These are phyloP conservation scores for Typhlomys cinereus DNA, from an alignment of 2,113 vertebrate genomes.

Conservation along the genomic window DNA sequence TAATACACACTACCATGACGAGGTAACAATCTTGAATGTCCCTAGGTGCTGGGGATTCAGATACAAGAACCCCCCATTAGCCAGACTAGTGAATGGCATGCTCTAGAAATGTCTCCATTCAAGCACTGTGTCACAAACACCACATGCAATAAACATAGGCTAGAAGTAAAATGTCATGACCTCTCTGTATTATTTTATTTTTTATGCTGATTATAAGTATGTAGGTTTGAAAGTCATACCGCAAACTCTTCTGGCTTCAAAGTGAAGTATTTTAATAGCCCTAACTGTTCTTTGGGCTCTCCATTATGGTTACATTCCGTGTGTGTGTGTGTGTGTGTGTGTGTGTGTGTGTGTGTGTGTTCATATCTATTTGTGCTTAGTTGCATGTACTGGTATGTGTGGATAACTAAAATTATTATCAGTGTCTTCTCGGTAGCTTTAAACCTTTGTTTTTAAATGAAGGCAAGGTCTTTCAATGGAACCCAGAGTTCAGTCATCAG, in stretches of 20 bases:
- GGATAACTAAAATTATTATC: too few species aligned
- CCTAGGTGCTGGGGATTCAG: not conserved
- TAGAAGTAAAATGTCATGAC: not conserved
- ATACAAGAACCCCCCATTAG: not conserved
- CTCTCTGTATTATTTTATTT: not conserved
- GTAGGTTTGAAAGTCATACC: not conserved
- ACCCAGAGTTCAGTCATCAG: too few species aligned
- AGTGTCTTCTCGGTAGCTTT: too few species aligned
- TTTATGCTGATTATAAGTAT: not conserved
- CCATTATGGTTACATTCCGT: not conserved
- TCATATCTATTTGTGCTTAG: too few species aligned
- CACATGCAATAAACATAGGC: not conserved
- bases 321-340: too few species aligned
- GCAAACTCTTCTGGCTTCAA: not conserved
- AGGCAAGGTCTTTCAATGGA: too few species aligned
- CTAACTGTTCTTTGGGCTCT: not conserved
- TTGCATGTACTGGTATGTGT: too few species aligned
- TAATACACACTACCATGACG: not conserved
- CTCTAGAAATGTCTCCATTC: not conserved
- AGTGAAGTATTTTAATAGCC: slow-evolving; percentile 29
- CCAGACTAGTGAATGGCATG: not conserved
- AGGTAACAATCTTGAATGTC: not conserved
- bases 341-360: too few species aligned
- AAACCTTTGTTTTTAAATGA: too few species aligned
- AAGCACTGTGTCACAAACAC: not conserved